Base-by-base conservation (phyloP, 2,888 invertebrate genomes). In the Heliconius cydno region DNA sequence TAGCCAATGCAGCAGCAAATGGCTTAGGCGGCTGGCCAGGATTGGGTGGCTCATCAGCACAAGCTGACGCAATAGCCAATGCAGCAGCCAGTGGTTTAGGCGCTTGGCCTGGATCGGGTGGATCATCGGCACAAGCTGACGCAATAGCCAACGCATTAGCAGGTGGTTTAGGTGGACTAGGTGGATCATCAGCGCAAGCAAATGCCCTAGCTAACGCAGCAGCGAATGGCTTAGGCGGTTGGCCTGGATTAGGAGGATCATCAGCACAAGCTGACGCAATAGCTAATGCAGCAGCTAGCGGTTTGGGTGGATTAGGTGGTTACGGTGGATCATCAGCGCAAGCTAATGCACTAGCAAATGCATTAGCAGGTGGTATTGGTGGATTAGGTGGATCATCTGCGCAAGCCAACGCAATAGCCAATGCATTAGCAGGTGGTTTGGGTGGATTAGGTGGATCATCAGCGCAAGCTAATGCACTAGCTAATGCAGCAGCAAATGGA, bases 211-310 rank as follows among this genome's bases (percentile, higher is more conserved):
- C 66, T 66, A 66, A 66, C 15, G 66, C 66, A 34, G 9, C 28
- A 19, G 19, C 68, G 15, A 77, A 13, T 63, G 28, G 63, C 10
- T 38, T 19, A 28, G 70, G 77, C 28, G 66, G 66, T 60, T 75
- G 67, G 22, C 34, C 34, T 7, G 34, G 34, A 34, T 34, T 30
- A 30, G 30, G 30, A 30, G 30, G 30, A 30, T 57, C 74, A 19
- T 79, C 79, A 22, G 80, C 81, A 28, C 76, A 77, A 38, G 83
- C 84, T 25, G 79, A 80, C n/a, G 84, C 84, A 12, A 25, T 77
- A n/a, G 80, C 82, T 4, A 84, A 83, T 46, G 83, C 82, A 1
- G 41, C 41, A 41, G 41, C 41, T 10, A 41, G 12, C 15, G 81
- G 83, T 15, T 77, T 41, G 1, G 70, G 70, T 60, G 75, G 67